Percentiles rank a stretch among this genome's conserved stretches.
Conservation (phyloP, 2,797 vertebrate species). For the Silurus aristotelis region DNA sequence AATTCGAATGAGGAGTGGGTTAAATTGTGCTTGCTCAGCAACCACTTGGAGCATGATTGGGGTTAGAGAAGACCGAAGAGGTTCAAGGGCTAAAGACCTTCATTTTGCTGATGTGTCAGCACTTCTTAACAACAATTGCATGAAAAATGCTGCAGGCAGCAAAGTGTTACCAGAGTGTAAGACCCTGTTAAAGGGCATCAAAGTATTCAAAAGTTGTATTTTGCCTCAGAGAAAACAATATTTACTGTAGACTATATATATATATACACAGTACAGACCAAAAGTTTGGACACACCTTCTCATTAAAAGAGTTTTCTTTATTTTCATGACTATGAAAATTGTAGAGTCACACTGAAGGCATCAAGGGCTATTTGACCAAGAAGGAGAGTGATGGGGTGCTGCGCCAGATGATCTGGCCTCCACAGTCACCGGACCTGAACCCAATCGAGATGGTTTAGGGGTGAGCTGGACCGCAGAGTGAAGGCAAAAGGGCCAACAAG, state of each 20-base stretch:
- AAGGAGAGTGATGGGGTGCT: too few species aligned
- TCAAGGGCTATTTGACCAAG: too few species aligned
- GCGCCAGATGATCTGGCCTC: too few species aligned
- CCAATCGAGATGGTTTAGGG: too few species aligned
- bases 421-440: too few species aligned
- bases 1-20: constrained; percentile 45
- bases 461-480: too few species aligned
- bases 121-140: constrained; percentile 44
- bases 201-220: constrained; percentile 45
- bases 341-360: too few species aligned
- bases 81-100: constrained; percentile 45
- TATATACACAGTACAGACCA: too few species aligned
- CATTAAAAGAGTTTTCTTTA: too few species aligned
- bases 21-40: constrained; percentile 54
- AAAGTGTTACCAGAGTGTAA: constrained; percentile 30
- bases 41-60: constrained; percentile 40
- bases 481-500: too few species aligned
- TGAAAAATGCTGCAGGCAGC: constrained; percentile 51
- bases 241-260: neutral
- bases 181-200: constrained; percentile 32
- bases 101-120: constrained; percentile 50
- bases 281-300: too few species aligned
- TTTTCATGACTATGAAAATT: too few species aligned
- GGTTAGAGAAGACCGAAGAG: constrained; percentile 45
- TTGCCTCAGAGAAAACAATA: neutral